A percentile compares a stretch with the other conserved stretches of the same genome.
phyloP scores from a whole-genome alignment of 2,113 vertebrate genomes.

The Planiliza haematocheilus region DNA sequence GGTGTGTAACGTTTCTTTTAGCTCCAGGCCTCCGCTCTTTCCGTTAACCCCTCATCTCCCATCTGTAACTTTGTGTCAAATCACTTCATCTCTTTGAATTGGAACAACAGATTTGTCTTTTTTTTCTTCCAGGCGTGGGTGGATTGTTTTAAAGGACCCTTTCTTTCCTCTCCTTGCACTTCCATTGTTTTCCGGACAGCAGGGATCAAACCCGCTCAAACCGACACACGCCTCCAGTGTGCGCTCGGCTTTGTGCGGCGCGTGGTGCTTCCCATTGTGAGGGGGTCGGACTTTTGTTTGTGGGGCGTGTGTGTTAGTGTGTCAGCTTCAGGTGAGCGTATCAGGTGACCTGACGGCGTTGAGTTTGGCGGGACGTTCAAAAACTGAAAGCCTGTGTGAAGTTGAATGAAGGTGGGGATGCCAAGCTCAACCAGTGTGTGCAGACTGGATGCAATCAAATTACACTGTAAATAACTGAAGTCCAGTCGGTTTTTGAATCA shows the following conservation, averaged over 20 bases:
- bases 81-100: conserved; percentile 29
- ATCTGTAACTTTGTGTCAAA: conserved; percentile 41
- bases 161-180: not conserved
- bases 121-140: not conserved
- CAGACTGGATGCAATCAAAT: too few species aligned
- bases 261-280: conserved; percentile 39
- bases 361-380: conserved; percentile 53
- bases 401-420: not conserved
- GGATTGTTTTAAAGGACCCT: not conserved
- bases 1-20: not conserved
- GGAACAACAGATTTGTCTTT: conserved; percentile 29
- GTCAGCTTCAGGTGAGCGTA: conserved; percentile 33
- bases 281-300: conserved; percentile 32
- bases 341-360: conserved; percentile 29
- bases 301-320: conserved; percentile 7
- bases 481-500: too few species aligned
- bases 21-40: conserved; percentile 14
- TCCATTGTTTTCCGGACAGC: conserved; percentile 50
- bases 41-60: conserved; percentile 53
- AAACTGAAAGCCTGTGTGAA: conserved; percentile 8
- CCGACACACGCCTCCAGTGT: conserved; percentile 41
- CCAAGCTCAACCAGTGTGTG: too few species aligned
- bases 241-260: conserved; percentile 28
- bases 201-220: conserved; percentile 29
- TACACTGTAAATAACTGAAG: too few species aligned